These are phyloP conservation scores for Phymorhynchus buccinoides DNA, from an alignment of 1,140 invertebrate genomes.

Conservation along the genomic window DNA sequence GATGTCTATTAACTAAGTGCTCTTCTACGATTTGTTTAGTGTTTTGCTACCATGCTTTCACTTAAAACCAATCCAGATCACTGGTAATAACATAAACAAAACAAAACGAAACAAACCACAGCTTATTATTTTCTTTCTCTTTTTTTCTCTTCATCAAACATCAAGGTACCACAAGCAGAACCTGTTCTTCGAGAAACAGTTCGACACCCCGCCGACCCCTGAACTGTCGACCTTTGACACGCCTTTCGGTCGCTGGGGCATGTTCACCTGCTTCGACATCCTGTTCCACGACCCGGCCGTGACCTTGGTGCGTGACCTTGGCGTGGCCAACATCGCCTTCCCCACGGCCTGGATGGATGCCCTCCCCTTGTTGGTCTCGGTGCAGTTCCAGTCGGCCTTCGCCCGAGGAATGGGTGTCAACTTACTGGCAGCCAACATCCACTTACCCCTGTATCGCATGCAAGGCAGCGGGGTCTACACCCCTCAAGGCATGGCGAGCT, in stretches of 20 bases:
- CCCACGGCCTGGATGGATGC: constrained; percentile 84
- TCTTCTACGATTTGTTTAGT: too few relatives aligned
- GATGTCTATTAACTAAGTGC: too few relatives aligned
- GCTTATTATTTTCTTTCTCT: too few relatives aligned
- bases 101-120: too few relatives aligned
- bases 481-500: constrained; percentile 50
- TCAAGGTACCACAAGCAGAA: constrained; percentile 80
- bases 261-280: constrained; percentile 85
- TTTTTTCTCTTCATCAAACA: too few relatives aligned
- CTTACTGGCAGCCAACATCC: constrained; percentile 77
- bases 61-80: too few relatives aligned
- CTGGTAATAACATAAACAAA: too few relatives aligned
- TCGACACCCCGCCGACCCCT: constrained; percentile 74
- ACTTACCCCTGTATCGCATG: constrained; percentile 73
- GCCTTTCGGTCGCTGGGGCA: constrained; percentile 87
- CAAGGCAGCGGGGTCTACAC: constrained; percentile 77
- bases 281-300: constrained; percentile 79
- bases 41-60: too few relatives aligned
- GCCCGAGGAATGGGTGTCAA: constrained; percentile 76
- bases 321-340: constrained; percentile 81
- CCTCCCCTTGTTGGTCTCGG: constrained; percentile 78
- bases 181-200: constrained; percentile 77
- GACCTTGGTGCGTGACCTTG: constrained; percentile 73
- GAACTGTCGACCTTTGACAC: constrained; percentile 75
- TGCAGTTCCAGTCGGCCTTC: constrained; percentile 77